Conservation (phyloP, 2,888 invertebrate species). For the Micropterix aruncella region DNA sequence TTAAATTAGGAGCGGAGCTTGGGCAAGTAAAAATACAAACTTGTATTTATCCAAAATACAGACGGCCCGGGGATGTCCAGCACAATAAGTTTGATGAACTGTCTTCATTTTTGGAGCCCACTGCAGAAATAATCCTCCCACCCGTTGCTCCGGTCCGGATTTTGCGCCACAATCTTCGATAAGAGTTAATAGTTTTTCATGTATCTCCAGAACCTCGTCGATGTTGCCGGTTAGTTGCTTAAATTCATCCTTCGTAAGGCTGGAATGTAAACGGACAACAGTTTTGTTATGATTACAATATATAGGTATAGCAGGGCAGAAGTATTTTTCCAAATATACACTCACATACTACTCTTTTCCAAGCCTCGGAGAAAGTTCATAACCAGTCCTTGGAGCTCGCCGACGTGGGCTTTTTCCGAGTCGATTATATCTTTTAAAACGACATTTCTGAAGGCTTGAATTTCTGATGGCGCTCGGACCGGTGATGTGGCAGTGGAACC, state of each 20-base stretch:
- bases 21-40: conserved; percentile 35
- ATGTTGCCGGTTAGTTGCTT: conserved; percentile 79
- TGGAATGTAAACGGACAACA: conserved; percentile 23
- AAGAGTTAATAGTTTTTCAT: conserved; percentile 64
- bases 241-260: conserved; percentile 75
- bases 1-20: conserved; percentile 3
- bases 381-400: conserved; percentile 74
- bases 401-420: conserved; percentile 82
- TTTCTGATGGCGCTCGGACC: conserved; percentile 50
- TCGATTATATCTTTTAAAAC: conserved; percentile 84
- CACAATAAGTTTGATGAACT: conserved; percentile 81
- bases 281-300: background rate
- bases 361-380: conserved; percentile 81
- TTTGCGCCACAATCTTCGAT: conserved; percentile 68
- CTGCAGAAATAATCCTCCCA: conserved; percentile 83
- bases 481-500: conserved; percentile 48
- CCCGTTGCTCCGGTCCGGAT: conserved; percentile 62
- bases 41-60: conserved; percentile 86
- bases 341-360: conserved; percentile 77
- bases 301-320: conserved; percentile 3
- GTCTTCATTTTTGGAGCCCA: conserved; percentile 70
- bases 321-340: conserved; percentile 16
- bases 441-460: conserved; percentile 67
- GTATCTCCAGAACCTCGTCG: conserved; percentile 72
- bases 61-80: conserved; percentile 88